These are phyloP conservation scores for Chrosomus eos DNA, from an alignment of 2,797 vertebrate species.

Conservation along the genomic window DNA sequence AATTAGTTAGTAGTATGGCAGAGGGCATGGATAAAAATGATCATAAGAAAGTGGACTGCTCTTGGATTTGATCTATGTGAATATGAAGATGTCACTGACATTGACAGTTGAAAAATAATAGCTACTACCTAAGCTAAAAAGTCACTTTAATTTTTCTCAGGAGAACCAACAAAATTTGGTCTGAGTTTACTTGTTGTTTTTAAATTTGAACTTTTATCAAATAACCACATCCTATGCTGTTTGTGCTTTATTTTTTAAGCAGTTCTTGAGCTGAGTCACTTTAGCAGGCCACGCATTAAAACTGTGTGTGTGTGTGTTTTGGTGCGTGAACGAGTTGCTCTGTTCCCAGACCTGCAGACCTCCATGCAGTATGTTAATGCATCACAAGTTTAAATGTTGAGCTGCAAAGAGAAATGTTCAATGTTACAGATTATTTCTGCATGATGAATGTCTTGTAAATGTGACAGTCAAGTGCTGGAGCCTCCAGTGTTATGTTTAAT, in stretches of 20 bases:
- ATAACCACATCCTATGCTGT: neutral
- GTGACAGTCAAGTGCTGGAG: neutral
- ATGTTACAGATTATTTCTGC: neutral
- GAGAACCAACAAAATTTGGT: neutral
- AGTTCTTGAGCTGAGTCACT: slow-evolving; percentile 13
- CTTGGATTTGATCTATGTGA: neutral
- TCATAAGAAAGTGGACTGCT: neutral
- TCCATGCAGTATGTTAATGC: slow-evolving; percentile 3
- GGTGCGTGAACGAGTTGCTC: neutral
- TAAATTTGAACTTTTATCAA: neutral
- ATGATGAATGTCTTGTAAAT: neutral
- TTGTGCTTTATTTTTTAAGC: neutral
- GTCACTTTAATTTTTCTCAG: neutral
- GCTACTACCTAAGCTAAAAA: neutral
- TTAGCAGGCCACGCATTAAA: neutral
- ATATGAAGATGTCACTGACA: neutral
- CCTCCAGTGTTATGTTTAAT: neutral
- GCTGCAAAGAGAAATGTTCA: neutral
- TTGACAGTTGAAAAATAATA: neutral
- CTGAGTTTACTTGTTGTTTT: neutral
- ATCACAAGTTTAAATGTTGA: neutral
- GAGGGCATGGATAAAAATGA: neutral
- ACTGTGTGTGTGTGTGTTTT: slow-evolving; percentile 6
- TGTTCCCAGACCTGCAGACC: slow-evolving; percentile 19
- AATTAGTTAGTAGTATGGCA: neutral